Percentiles rank a stretch among this genome's conserved stretches.
Conservation (phyloP, 2,888 invertebrate genomes). For the Blera fallax region DNA sequence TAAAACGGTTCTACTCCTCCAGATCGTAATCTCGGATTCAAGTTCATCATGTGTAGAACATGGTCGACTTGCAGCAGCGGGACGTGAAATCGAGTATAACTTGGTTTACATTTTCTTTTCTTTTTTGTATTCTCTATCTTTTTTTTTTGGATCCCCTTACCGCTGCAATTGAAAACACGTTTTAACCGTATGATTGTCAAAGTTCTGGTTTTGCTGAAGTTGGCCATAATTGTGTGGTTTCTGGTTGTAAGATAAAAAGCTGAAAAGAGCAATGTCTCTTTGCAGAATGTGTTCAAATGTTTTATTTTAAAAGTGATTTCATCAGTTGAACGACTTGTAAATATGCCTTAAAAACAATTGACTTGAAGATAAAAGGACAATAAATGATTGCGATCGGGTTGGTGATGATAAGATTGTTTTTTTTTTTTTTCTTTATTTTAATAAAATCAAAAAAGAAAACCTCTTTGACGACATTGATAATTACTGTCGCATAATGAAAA, state of each 20-base stretch:
- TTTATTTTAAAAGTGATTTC: conserved; percentile 31
- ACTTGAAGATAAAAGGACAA: conserved; percentile 29
- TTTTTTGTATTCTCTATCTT: neutral
- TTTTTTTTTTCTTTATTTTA: neutral
- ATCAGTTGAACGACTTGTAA: conserved; percentile 61
- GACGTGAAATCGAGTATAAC: conserved; percentile 57
- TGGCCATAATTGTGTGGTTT: conserved; percentile 57
- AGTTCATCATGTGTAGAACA: conserved; percentile 63
- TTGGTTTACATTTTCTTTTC: conserved; percentile 67
- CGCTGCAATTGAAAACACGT: conserved; percentile 58
- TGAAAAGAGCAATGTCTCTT: conserved; percentile 44
- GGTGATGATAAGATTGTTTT: conserved; percentile 43
- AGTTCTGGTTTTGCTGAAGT: conserved; percentile 48
- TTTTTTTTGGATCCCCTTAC: conserved; percentile 20
- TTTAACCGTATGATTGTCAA: conserved; percentile 64
- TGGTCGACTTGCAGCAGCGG: conserved; percentile 41
- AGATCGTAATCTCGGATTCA: conserved; percentile 63
- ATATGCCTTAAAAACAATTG: conserved; percentile 11
- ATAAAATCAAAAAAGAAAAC: neutral
- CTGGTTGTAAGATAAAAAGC: conserved; percentile 7
- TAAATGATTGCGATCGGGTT: conserved; percentile 47
- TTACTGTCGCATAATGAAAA: conserved; percentile 2
- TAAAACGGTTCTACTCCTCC: conserved; percentile 37
- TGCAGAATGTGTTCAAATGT: conserved; percentile 10
- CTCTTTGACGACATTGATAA: conserved; percentile 14